Percentiles rank a stretch among this genome's conserved stretches.
Conservation (phyloP, 1,140 invertebrate genomes). For the Aphis gossypii region DNA sequence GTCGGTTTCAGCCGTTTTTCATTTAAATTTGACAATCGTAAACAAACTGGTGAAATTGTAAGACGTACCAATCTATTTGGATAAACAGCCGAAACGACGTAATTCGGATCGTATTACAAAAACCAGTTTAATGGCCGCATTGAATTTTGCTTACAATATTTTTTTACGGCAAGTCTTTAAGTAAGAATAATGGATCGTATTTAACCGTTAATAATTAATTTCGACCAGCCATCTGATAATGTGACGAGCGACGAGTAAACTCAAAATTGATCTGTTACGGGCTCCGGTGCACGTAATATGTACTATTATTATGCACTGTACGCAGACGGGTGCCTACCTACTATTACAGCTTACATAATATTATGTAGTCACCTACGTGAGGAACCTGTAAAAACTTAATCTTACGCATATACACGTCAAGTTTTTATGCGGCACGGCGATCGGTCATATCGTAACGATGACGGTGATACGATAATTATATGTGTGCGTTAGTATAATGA, state of each 20-base stretch:
- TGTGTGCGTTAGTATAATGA: not conserved
- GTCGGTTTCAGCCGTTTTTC: not conserved
- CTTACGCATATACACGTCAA: not conserved
- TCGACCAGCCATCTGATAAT: not conserved
- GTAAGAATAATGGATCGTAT: not conserved
- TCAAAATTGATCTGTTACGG: conserved; percentile 24
- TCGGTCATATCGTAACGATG: not conserved
- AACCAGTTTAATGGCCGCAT: not conserved
- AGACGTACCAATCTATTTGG: not conserved
- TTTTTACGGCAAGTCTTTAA: not conserved
- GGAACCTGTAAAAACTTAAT: not conserved
- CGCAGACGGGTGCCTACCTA: not conserved
- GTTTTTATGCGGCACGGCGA: not conserved
- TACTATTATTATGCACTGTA: not conserved
- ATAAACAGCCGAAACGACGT: not conserved
- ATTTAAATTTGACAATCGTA: not conserved
- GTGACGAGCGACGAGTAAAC: not conserved
- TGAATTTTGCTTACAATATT: not conserved
- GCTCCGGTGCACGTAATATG: not conserved
- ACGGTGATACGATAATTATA: not conserved
- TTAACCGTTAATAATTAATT: not conserved
- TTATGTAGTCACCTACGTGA: not conserved
- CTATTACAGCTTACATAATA: not conserved
- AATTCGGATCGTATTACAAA: not conserved
- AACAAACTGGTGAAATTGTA: not conserved